Conservation (phyloP, 2,888 invertebrate genomes). For the Parascotia fuliginaria region DNA sequence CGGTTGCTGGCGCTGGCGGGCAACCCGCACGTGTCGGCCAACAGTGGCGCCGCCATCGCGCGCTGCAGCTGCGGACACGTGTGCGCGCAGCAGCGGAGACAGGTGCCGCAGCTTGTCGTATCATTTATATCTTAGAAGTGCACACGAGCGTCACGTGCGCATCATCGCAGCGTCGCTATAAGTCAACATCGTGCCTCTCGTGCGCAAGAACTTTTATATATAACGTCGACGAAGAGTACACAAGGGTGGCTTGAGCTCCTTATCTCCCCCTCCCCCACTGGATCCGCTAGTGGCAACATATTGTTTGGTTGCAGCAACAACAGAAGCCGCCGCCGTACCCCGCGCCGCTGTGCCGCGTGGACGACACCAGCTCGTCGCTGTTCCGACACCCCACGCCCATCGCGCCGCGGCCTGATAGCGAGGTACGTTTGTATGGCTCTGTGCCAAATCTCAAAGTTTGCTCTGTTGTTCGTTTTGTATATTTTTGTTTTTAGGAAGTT, state of each 20-base stretch:
- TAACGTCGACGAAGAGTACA: no score
- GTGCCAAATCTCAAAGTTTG: no score
- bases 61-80: constrained; percentile 86
- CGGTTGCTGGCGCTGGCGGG: constrained; percentile 85
- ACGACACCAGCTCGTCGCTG: constrained; percentile 37
- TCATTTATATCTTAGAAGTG: no score
- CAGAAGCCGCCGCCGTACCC: constrained; percentile 17
- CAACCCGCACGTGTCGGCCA: constrained; percentile 54
- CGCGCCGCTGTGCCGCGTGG: constrained; percentile 7
- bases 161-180: no score
- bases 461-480: background rate
- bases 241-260: no score
- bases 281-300: no score
- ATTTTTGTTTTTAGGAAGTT: no score
- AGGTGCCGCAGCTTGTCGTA: no score
- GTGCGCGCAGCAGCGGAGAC: constrained; percentile 63
- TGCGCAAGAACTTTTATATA: no score
- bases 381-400: constrained; percentile 77
- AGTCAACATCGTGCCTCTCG: no score
- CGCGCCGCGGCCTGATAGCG: constrained; percentile 60
- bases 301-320: background rate
- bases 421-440: constrained; percentile 43
- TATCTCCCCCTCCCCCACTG: no score
- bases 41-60: constrained; percentile 47
- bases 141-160: no score